These are phyloP conservation scores for Drosophila pseudotakahashii DNA, from an alignment of 2,888 invertebrate species.

Conservation along the genomic window DNA sequence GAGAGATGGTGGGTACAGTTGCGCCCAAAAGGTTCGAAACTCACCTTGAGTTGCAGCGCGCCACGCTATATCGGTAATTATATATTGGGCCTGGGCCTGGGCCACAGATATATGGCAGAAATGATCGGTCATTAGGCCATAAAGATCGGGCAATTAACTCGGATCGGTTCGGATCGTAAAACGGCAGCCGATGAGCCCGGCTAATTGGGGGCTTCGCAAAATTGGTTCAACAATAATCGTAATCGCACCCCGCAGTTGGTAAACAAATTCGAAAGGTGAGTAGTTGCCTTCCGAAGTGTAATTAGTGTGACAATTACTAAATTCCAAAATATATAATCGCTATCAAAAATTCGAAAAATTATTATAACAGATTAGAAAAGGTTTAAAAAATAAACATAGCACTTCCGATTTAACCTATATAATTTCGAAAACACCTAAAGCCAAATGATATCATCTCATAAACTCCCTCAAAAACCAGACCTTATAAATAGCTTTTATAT, in stretches of 20 bases:
- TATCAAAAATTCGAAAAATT: no score
- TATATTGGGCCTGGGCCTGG: slow-evolving; percentile 6
- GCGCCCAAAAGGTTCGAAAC: slow-evolving; percentile 2
- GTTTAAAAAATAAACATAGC: no score
- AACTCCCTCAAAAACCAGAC: not conserved
- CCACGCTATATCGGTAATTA: slow-evolving; percentile 18
- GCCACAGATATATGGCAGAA: slow-evolving; percentile 29
- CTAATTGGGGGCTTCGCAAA: slow-evolving; percentile 21
- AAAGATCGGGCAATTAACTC: slow-evolving; percentile 33
- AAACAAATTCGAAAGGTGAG: not conserved
- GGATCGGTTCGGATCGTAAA: slow-evolving; percentile 26
- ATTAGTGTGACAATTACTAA: no score
- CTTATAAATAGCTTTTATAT: slow-evolving; percentile 30
- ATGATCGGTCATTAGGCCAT: slow-evolving; percentile 37
- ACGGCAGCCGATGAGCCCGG: slow-evolving; percentile 33
- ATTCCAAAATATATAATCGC: not conserved
- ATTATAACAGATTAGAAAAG: no score
- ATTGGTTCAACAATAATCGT: slow-evolving; percentile 21
- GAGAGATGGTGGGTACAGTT: slow-evolving; percentile 22
- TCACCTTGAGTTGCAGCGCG: slow-evolving; percentile 16
- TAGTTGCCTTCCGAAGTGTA: no score
- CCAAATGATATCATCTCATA: not conserved
- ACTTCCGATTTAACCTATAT: not conserved
- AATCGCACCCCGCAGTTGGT: slow-evolving; percentile 8
- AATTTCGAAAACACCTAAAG: not conserved